Base-by-base conservation (phyloP, 2,113 vertebrate genomes). In the Pristiophorus japonicus region DNA sequence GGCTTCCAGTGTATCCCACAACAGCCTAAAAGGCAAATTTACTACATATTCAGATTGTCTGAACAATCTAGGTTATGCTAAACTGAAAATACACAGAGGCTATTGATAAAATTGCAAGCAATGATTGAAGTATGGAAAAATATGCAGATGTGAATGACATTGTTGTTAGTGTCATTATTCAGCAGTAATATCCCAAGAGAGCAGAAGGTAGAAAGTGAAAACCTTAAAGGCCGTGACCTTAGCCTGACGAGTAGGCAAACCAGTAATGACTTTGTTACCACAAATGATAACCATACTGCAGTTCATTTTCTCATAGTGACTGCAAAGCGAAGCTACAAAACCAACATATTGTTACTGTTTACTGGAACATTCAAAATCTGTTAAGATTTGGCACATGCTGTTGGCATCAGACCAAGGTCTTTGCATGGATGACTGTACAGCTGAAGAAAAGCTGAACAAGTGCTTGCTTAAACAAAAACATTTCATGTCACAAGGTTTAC, bases 271-370 rank as follows among this genome's bases (percentile, higher is more conserved):
- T 70, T 24, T 47, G 92, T 42, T 62, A 42, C 45, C 34, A 47
- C 22, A 42, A 75, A 97, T 97, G 96, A 96, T 97, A 97, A 96
- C 97, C 97, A 97, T 91, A 97, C 97, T 97, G 97, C 95, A 95
- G 96, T 95, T 96, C 95, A 95, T 95, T 96, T 96, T 95, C 96
- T 97, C 96, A 73, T 30, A 22, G 12, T 70, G 7, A 10, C 42
- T 70, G 65, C 66, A 96, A 73, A 97, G 88, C 96, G 96, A 96
- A 97, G 97, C 97, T 97, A 96, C 97, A 96, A 97, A 98, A 97
- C 94, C 95, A 97, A 96, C 97, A 97, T 97, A 96, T 98, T 97
- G 97, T 97, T 97, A 97, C 97, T 97, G 97, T 98, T 97, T 97
- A 96, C 96, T 95, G 95, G 97, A 97, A 97, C 97, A 97, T 97